Conservation (phyloP, 1,140 invertebrate species). For the Papilio machaon region DNA sequence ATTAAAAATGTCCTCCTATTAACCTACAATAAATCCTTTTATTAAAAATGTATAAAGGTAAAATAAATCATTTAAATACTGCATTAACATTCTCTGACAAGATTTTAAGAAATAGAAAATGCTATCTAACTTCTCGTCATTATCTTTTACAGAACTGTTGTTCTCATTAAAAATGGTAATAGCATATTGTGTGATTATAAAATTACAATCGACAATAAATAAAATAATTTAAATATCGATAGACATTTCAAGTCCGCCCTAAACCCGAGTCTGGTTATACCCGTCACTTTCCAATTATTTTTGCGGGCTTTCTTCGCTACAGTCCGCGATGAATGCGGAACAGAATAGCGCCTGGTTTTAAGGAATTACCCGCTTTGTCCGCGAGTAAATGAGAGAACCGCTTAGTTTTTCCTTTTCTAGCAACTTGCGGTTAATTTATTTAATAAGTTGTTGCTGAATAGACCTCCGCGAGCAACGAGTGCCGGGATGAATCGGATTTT, state of each 20-base stretch:
- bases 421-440: constrained; percentile 79
- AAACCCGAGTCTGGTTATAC: constrained; percentile 53
- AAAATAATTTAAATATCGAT: constrained; percentile 47
- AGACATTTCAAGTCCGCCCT: constrained; percentile 44
- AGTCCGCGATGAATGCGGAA: constrained; percentile 65
- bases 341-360: constrained; percentile 73
- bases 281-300: constrained; percentile 80
- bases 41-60: neutral
- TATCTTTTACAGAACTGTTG: neutral
- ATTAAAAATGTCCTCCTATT: too few species aligned
- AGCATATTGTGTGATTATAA: neutral
- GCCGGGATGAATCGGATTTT: constrained; percentile 70
- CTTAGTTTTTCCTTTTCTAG: constrained; percentile 76
- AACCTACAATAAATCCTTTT: too few species aligned
- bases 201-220: neutral
- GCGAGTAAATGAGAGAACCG: constrained; percentile 65
- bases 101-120: neutral
- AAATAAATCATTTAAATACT: too few species aligned
- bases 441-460: constrained; percentile 79
- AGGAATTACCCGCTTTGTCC: constrained; percentile 77
- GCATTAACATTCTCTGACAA: too few species aligned
- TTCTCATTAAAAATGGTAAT: too few species aligned
- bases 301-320: constrained; percentile 74
- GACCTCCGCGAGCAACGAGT: constrained; percentile 56
- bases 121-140: neutral